These are phyloP conservation scores for Brachypalpus laphriformis DNA, from an alignment of 2,888 invertebrate species.

Conservation along the genomic window DNA sequence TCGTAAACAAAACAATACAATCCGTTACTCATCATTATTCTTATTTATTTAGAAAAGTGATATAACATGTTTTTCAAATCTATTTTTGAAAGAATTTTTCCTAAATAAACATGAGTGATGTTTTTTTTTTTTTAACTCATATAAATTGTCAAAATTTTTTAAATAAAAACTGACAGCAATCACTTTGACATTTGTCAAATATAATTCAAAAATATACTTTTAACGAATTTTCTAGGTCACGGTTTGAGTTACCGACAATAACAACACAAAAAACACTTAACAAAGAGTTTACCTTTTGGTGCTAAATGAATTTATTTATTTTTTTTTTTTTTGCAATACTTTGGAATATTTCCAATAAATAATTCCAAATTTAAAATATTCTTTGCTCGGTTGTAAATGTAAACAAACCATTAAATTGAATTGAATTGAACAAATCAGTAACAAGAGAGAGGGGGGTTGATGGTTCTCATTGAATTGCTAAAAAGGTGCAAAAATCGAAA, in stretches of 20 bases:
- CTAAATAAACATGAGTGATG: neutral
- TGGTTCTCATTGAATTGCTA: constrained; percentile 18
- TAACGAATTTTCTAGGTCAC: constrained; percentile 9
- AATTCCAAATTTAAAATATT: constrained; percentile 24
- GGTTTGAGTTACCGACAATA: neutral
- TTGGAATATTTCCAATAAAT: constrained; percentile 44
- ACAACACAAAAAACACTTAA: neutral
- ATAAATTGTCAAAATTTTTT: neutral
- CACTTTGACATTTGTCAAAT: constrained; percentile 6
- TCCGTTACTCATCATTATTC: neutral
- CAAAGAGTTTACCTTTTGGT: neutral
- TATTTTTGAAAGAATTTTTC: neutral
- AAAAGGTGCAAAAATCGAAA: constrained; percentile 1
- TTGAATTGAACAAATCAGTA: neutral
- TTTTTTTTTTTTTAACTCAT: neutral
- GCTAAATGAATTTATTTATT: neutral
- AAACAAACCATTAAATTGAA: constrained; percentile 40
- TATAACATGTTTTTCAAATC: neutral
- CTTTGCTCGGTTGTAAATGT: constrained; percentile 4
- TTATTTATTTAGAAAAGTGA: neutral
- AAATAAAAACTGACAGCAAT: neutral
- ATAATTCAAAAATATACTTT: neutral
- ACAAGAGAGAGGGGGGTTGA: neutral
- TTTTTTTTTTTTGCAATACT: constrained; percentile 18
- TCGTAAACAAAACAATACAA: neutral